These are phyloP conservation scores for Tuberolachnus salignus DNA, from an alignment of 2,888 invertebrate species.

Conservation along the genomic window DNA sequence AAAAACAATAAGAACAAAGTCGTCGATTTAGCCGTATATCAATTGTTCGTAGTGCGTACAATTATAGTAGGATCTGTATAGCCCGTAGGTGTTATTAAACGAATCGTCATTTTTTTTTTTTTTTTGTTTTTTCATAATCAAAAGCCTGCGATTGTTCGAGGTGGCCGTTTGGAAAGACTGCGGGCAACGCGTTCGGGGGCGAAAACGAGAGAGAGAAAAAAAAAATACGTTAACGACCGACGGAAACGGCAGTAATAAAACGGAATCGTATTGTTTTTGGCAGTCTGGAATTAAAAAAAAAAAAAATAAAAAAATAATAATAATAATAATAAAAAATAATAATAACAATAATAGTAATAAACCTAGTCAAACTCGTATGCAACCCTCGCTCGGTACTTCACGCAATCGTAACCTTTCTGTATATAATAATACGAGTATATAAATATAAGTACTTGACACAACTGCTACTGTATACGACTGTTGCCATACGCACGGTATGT, in stretches of 20 bases:
- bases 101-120: no score
- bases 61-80: no score
- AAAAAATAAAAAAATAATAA: background rate
- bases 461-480: no score
- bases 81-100: no score
- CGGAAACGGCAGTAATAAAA: slow-evolving; percentile 37
- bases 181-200: background rate
- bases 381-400: background rate
- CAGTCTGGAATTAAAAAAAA: slow-evolving; percentile 30
- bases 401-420: no score
- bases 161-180: background rate
- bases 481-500: no score
- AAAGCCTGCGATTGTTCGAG: background rate
- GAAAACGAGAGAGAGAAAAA: background rate
- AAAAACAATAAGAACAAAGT: no score
- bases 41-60: no score
- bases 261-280: slow-evolving; percentile 36
- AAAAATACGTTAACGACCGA: slow-evolving; percentile 20
- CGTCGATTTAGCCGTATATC: no score
- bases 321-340: slow-evolving; percentile 7
- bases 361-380: background rate
- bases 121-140: background rate
- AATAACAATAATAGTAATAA: slow-evolving; percentile 18
- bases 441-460: no score
- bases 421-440: no score